These are phyloP conservation scores for Hydrophis major DNA, from an alignment of 2,797 vertebrate genomes.

Conservation along the genomic window DNA sequence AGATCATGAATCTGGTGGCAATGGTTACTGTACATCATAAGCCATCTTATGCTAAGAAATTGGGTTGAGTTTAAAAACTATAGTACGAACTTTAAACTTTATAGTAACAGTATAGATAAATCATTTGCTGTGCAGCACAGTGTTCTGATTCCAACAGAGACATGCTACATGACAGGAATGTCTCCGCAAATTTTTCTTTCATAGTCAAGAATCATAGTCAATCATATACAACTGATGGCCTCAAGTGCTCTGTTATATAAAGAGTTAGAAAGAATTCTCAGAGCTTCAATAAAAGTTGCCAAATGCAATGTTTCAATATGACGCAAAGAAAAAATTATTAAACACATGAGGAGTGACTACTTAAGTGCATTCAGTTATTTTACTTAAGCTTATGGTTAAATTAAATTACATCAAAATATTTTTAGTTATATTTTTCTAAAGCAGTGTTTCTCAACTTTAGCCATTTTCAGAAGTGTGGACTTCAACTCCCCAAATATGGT, in stretches of 20 bases:
- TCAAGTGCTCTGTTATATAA: background rate
- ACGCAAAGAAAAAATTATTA: background rate
- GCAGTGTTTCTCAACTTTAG: background rate
- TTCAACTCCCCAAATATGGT: background rate
- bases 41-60: background rate
- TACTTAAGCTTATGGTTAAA: background rate
- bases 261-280: background rate
- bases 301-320: background rate
- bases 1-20: background rate
- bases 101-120: background rate
- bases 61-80: background rate
- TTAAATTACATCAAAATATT: background rate
- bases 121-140: background rate
- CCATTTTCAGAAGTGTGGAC: background rate
- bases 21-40: background rate
- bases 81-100: background rate
- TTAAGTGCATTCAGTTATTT: background rate
- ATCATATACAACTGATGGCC: background rate
- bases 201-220: background rate
- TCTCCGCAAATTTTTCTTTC: background rate
- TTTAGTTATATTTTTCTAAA: background rate
- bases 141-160: background rate
- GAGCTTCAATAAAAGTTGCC: background rate
- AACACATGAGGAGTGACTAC: background rate
- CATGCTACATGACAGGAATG: background rate